phyloP scores from a whole-genome alignment of 2,113 vertebrate genomes.

The Ageneiosus marmoratus region DNA sequence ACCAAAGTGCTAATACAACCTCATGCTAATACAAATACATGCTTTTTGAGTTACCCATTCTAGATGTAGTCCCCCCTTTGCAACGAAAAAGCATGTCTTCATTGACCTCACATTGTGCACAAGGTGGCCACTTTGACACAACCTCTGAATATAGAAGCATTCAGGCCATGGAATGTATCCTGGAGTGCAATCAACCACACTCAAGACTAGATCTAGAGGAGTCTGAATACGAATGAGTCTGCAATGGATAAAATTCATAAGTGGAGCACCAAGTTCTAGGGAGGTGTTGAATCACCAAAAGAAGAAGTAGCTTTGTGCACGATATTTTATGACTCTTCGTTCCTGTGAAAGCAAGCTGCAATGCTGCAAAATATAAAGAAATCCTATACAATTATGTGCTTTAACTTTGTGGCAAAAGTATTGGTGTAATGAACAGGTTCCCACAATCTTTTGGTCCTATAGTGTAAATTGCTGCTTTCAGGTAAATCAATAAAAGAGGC shows the following conservation, averaged over 20 bases:
- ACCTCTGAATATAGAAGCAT: too few species aligned
- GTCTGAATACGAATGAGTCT: too few species aligned
- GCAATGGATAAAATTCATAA: too few species aligned
- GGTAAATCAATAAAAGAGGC: neutral
- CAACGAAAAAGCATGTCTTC: too few species aligned
- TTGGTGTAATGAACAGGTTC: neutral
- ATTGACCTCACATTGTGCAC: too few species aligned
- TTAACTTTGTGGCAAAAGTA: neutral
- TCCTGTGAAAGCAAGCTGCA: neutral
- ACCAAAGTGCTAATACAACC: neutral
- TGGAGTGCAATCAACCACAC: too few species aligned
- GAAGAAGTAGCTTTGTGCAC: too few species aligned
- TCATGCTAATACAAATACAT: neutral
- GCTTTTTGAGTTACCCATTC: neutral
- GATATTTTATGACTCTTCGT: neutral
- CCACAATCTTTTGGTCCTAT: neutral
- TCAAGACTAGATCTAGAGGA: too few species aligned
- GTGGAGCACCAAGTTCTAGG: too few species aligned
- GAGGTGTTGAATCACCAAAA: too few species aligned
- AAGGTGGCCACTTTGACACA: too few species aligned
- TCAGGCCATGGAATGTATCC: too few species aligned
- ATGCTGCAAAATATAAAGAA: neutral
- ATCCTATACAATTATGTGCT: neutral
- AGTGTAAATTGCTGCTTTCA: neutral
- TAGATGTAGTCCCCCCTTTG: neutral